A percentile compares a stretch with the other conserved stretches of the same genome.
These are phyloP conservation scores for Rhizomys pruinosus DNA, from an alignment of 2,113 vertebrate genomes.

Conservation along the genomic window DNA sequence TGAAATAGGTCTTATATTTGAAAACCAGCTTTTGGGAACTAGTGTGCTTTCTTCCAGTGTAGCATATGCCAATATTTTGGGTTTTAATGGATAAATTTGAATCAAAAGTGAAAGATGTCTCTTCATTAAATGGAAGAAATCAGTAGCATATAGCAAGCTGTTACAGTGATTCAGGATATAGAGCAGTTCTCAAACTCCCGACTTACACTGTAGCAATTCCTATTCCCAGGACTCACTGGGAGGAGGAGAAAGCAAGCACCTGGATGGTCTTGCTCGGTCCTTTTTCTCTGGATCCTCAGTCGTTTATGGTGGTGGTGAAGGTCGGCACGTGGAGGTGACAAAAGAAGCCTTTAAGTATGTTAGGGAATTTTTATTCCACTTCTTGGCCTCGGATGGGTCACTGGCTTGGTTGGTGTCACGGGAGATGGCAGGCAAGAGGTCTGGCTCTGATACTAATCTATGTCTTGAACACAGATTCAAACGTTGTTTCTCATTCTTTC, in stretches of 20 bases:
- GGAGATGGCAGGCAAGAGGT: not conserved
- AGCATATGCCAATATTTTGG: not conserved
- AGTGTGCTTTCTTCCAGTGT: not conserved
- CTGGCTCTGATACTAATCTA: not conserved
- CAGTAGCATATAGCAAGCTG: not conserved
- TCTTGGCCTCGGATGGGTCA: not conserved
- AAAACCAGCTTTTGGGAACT: slow-evolving; percentile 21
- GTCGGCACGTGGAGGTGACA: not conserved
- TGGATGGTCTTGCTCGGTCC: not conserved
- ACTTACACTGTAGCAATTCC: not conserved
- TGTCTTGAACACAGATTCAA: not conserved
- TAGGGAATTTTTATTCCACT: not conserved
- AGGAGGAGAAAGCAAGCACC: not conserved
- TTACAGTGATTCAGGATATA: not conserved
- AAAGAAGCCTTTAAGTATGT: not conserved
- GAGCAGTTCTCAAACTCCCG: not conserved
- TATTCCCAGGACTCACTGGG: not conserved
- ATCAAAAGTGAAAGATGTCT: not conserved
- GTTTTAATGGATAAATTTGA: not conserved
- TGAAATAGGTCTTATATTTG: slow-evolving; percentile 17
- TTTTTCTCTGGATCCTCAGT: not conserved
- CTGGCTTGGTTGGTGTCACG: not conserved
- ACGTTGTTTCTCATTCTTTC: not conserved
- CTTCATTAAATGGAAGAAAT: not conserved
- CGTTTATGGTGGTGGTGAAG: not conserved